These are phyloP conservation scores for Epinotia ramella DNA, from an alignment of 2,888 invertebrate species.

Conservation along the genomic window DNA sequence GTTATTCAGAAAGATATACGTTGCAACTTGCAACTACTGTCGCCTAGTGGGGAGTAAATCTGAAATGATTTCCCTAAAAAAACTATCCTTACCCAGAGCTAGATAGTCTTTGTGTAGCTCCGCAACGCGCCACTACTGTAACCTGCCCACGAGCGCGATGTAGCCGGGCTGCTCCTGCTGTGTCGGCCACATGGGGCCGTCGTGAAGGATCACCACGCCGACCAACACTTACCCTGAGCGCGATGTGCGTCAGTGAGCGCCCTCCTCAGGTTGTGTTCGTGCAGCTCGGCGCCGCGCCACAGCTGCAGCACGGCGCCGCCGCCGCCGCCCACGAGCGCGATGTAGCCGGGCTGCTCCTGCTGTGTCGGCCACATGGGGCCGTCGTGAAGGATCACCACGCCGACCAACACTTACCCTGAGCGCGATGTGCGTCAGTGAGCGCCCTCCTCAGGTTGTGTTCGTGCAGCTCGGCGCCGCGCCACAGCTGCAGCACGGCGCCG, in stretches of 20 bases:
- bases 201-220: slow-evolving; percentile 87
- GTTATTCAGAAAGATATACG: no score
- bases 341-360: slow-evolving; percentile 81
- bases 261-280: slow-evolving; percentile 80
- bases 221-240: slow-evolving; percentile 77
- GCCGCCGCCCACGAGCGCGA: slow-evolving; percentile 84
- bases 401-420: slow-evolving; percentile 81
- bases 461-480: slow-evolving; percentile 86
- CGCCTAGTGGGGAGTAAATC: no score
- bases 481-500: slow-evolving; percentile 89
- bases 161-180: slow-evolving; percentile 83
- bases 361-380: slow-evolving; percentile 79
- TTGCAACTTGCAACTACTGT: no score
- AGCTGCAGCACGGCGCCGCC: slow-evolving; percentile 91
- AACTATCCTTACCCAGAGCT: no score
- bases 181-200: slow-evolving; percentile 82
- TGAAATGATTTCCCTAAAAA: no score
- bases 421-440: slow-evolving; percentile 45
- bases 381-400: slow-evolving; percentile 88
- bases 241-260: slow-evolving; percentile 45
- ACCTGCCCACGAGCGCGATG: slow-evolving; percentile 72
- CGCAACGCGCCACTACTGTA: slow-evolving; percentile 91
- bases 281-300: slow-evolving; percentile 84
- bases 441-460: slow-evolving; percentile 76
- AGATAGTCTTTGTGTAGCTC: slow-evolving; percentile 90